Conservation (phyloP, 2,888 invertebrate species). For the Linnaemya tessellans region DNA sequence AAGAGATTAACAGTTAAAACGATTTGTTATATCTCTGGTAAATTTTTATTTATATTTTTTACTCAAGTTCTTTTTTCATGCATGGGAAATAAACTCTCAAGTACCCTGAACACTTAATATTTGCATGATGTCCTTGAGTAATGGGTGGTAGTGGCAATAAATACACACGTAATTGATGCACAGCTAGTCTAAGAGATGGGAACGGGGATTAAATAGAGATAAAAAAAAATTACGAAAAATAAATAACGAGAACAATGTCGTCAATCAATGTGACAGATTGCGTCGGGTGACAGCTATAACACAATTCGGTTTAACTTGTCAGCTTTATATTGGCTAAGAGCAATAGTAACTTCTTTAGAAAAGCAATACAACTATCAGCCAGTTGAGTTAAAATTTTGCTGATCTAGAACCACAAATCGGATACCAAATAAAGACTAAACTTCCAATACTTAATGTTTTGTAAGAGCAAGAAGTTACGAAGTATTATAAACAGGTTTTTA, state of each 20-base stretch:
- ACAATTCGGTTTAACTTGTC: constrained; percentile 80
- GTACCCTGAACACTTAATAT: constrained; percentile 81
- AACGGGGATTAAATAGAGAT: constrained; percentile 65
- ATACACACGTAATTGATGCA: constrained; percentile 49
- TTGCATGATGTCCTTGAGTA: constrained; percentile 77
- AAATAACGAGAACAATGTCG: constrained; percentile 75
- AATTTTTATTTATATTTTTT: constrained; percentile 25
- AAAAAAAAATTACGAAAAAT: constrained; percentile 43
- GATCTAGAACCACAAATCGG: too few relatives aligned
- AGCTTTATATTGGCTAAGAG: constrained; percentile 76
- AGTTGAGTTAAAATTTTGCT: too few relatives aligned
- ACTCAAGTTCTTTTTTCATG: constrained; percentile 56
- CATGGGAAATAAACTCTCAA: constrained; percentile 82
- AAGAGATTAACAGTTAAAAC: constrained; percentile 70
- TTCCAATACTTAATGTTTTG: too few relatives aligned
- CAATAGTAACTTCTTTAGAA: not conserved
- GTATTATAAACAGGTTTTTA: too few relatives aligned
- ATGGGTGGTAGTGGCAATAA: constrained; percentile 65
- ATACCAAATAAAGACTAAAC: too few relatives aligned
- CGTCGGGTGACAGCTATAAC: constrained; percentile 76
- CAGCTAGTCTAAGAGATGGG: constrained; percentile 53
- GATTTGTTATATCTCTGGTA: constrained; percentile 53
- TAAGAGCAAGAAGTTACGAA: too few relatives aligned
- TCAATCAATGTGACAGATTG: constrained; percentile 79
- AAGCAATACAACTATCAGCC: not conserved